Conservation (phyloP, 2,113 vertebrate species). For the Festucalex cinctus region DNA sequence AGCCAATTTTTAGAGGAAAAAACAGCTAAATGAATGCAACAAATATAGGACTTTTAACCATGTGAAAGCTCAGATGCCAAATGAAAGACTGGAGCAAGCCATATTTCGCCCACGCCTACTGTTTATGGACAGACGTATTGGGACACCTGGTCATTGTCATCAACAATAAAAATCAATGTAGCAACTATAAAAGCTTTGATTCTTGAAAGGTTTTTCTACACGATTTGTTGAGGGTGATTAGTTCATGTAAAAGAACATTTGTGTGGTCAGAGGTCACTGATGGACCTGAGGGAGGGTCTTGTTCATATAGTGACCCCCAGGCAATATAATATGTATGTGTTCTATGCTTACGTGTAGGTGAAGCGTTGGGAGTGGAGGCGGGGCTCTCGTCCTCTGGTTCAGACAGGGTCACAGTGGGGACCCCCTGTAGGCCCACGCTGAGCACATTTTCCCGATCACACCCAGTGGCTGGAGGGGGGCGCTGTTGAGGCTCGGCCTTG, state of each 20-base stretch:
- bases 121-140: background rate
- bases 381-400: slow-evolving; percentile 96
- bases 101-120: background rate
- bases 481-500: slow-evolving; percentile 33
- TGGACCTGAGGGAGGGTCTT: background rate
- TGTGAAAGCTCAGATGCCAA: background rate
- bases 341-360: slow-evolving; percentile 79
- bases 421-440: slow-evolving; percentile 83
- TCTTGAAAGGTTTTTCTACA: background rate
- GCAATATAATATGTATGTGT: background rate
- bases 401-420: slow-evolving; percentile 89
- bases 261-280: background rate
- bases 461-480: slow-evolving; percentile 39
- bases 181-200: background rate
- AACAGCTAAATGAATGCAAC: no score
- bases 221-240: background rate
- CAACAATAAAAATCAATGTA: background rate
- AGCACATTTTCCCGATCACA: slow-evolving; percentile 74
- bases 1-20: no score
- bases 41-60: background rate
- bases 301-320: background rate
- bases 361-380: slow-evolving; percentile 84
- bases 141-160: background rate
- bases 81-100: no score
- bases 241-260: background rate